Evolutionary conservation across 2,797 vertebrate genomes (phyloP).

Genomic region (Poecilia gillii): DNA sequence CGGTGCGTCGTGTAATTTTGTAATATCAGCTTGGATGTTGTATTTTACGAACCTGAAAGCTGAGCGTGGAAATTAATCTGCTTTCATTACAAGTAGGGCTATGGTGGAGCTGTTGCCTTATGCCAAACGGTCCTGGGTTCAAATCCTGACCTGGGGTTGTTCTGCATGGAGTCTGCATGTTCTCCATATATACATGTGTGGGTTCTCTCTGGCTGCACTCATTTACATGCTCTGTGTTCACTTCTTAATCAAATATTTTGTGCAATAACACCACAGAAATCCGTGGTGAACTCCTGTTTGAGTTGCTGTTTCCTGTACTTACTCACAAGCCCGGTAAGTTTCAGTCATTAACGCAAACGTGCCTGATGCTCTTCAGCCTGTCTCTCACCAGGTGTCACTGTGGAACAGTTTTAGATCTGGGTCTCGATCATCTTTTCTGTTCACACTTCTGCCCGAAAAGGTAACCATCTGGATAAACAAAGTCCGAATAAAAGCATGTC

Average conservation of each 20-base stretch:
- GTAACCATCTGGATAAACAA: constrained; percentile 4
- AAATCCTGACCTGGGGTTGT: background rate
- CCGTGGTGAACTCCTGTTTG: background rate
- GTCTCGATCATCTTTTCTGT: background rate
- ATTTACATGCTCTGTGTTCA: background rate
- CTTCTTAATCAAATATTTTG: background rate
- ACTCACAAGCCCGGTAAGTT: background rate
- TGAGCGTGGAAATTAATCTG: background rate
- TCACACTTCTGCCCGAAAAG: constrained; percentile 20
- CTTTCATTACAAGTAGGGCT: background rate
- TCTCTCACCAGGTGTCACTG: constrained; percentile 60
- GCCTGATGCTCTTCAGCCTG: constrained; percentile 21
- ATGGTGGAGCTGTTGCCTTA: background rate
- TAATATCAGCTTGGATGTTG: background rate
- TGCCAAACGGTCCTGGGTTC: background rate
- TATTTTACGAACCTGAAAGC: background rate
- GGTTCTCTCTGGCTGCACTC: background rate
- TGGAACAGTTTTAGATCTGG: constrained; percentile 30
- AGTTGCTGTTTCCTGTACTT: background rate
- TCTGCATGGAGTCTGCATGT: background rate
- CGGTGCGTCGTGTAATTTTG: background rate
- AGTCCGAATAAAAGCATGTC: background rate
- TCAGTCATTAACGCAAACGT: background rate
- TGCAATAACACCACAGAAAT: background rate
- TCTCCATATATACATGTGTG: background rate